These are phyloP conservation scores for Lethenteron reissneri DNA, from an alignment of 2,113 vertebrate genomes.

Conservation along the genomic window DNA sequence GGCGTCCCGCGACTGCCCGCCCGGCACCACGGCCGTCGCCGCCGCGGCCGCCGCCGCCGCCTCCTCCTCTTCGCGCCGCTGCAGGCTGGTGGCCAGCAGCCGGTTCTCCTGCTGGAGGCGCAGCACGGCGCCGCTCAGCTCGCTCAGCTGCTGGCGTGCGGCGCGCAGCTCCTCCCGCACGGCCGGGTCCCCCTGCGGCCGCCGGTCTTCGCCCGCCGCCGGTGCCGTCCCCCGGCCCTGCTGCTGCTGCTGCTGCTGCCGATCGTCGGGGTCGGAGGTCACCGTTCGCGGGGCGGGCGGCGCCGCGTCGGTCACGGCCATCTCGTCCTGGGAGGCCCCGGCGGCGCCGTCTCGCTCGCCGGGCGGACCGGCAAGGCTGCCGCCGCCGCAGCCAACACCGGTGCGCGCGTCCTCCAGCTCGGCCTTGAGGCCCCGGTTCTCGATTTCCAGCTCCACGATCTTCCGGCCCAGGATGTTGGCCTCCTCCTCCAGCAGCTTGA, in stretches of 20 bases:
- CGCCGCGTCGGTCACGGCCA: constrained; percentile 76
- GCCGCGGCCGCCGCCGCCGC: constrained; percentile 31
- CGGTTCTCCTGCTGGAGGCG: constrained; percentile 75
- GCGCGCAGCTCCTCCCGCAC: constrained; percentile 77
- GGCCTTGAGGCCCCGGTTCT: constrained; percentile 75
- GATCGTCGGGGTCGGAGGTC: constrained; percentile 71
- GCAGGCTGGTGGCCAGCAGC: constrained; percentile 62
- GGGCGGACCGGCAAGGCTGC: constrained; percentile 44
- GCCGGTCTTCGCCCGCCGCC: constrained; percentile 22
- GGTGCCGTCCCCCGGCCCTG: constrained; percentile 41
- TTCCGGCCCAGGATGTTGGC: constrained; percentile 87
- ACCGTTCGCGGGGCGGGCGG: constrained; percentile 67
- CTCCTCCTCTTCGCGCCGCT: constrained; percentile 49
- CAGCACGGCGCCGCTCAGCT: constrained; percentile 62
- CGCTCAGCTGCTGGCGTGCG: constrained; percentile 55
- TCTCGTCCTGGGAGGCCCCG: constrained; percentile 49
- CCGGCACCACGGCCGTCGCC: not conserved
- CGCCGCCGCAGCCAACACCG: constrained; percentile 59
- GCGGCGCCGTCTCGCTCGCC: constrained; percentile 51
- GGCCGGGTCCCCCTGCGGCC: constrained; percentile 56
- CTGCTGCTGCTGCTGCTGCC: constrained; percentile 75
- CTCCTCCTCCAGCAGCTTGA: constrained; percentile 87
- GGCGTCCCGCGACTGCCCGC: constrained; percentile 16
- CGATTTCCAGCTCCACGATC: constrained; percentile 89
- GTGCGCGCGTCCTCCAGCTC: constrained; percentile 73